A percentile compares a stretch with the other conserved stretches of the same genome.
These are phyloP conservation scores for Holothuria glaberrima DNA, from an alignment of 35 echinoderm and acorn worm genomes.

Conservation along the genomic window DNA sequence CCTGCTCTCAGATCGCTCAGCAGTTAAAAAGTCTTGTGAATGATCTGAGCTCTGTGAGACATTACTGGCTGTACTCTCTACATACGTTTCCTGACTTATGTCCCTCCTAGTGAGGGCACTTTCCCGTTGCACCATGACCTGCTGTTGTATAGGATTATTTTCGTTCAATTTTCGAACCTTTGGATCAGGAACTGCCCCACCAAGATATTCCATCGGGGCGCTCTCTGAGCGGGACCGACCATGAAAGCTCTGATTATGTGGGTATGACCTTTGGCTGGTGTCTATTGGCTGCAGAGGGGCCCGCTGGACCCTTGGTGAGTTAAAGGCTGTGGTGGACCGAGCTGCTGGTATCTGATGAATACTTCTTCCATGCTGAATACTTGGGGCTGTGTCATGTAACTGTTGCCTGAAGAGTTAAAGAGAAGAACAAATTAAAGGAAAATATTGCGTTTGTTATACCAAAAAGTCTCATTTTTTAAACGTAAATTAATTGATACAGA, in stretches of 20 bases:
- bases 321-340: background rate
- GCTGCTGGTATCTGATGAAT: slow-evolving; percentile 58
- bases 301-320: slow-evolving; percentile 17
- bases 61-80: slow-evolving; percentile 58
- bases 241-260: slow-evolving; percentile 48
- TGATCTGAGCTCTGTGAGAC: slow-evolving; percentile 69
- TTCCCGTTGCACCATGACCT: background rate
- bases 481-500: no score
- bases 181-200: slow-evolving; percentile 31
- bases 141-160: slow-evolving; percentile 59
- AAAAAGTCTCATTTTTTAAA: no score
- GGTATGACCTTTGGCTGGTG: slow-evolving; percentile 32
- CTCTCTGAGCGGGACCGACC: slow-evolving; percentile 49
- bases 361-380: slow-evolving; percentile 57
- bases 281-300: slow-evolving; percentile 48
- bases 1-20: slow-evolving; percentile 65
- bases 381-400: slow-evolving; percentile 26
- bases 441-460: no score
- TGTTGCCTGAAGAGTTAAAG: slow-evolving; percentile 56
- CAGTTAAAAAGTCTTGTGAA: slow-evolving; percentile 55
- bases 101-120: slow-evolving; percentile 19
- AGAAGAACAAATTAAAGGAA: background rate
- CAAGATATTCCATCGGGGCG: slow-evolving; percentile 52
- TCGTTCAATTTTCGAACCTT: slow-evolving; percentile 57
- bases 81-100: slow-evolving; percentile 38